Conservation (phyloP, 2,113 vertebrate genomes). For the Brachypodius melanocephalos region DNA sequence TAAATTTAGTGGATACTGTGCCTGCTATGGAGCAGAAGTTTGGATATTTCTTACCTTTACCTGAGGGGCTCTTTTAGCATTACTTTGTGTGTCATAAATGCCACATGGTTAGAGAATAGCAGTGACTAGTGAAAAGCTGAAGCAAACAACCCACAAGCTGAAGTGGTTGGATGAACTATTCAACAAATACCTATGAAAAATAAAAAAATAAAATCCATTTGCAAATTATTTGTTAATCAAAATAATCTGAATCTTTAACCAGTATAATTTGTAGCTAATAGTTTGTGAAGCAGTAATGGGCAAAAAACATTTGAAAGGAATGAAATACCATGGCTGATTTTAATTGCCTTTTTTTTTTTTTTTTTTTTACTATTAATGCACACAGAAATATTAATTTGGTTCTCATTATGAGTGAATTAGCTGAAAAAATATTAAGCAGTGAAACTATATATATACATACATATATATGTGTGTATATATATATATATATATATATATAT, state of each 20-base stretch:
- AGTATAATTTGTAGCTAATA: slow-evolving; percentile 44
- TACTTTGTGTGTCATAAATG: not conserved
- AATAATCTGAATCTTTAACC: slow-evolving; percentile 6
- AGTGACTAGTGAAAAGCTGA: not conserved
- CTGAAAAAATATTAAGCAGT: slow-evolving; percentile 31
- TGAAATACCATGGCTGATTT: slow-evolving; percentile 47
- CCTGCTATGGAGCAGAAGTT: not conserved
- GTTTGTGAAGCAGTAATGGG: slow-evolving; percentile 32
- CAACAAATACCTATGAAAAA: slow-evolving; percentile 16
- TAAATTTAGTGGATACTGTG: slow-evolving; percentile 18
- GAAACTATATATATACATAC: not conserved
- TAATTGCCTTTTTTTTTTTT: slow-evolving; percentile 38
- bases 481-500: too few relatives aligned
- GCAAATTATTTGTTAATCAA: slow-evolving; percentile 50
- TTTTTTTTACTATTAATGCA: slow-evolving; percentile 39
- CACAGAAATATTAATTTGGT: slow-evolving; percentile 40
- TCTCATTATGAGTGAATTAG: slow-evolving; percentile 54
- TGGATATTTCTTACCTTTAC: slow-evolving; percentile 22
- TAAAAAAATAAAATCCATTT: slow-evolving; percentile 47
- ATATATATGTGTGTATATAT: not conserved
- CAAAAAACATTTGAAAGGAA: slow-evolving; percentile 57
- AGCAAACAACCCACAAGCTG: not conserved
- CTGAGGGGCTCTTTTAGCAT: slow-evolving; percentile 5
- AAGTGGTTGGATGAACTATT: not conserved
- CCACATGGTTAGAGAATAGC: not conserved